Base-by-base conservation (phyloP, 2,888 invertebrate species). In the Drosophila greeni region DNA sequence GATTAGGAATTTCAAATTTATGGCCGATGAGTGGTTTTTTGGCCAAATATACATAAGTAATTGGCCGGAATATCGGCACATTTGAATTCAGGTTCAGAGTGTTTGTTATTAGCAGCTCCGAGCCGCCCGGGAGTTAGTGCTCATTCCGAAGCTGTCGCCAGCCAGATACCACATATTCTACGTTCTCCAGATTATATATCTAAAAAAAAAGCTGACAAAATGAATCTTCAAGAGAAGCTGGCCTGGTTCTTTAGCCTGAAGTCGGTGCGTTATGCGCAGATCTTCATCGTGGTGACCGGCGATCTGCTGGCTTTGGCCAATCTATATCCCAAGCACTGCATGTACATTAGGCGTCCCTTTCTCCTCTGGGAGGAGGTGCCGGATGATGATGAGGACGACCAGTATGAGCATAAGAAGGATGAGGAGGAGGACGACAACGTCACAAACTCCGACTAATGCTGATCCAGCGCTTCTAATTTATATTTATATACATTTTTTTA, bases 311-410 rank as follows among this genome's bases (percentile, higher is more conserved):
- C 73, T 1, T 24, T 82, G 2, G 16, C 66, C 33, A 42, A 37
- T 71, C 11, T 51, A 1, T 58, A 42, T 57, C 75, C 79, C 2
- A 54, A 70, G n/a, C 79, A 78, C 31, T 76, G 65, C 12, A 20
- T 62, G 48, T 57, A 76, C 16, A 43, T 79, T 5, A 48, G 52
- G 11, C 65, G 66, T 5, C 78, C 82, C 0, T 79, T 71, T 62
- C 34, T 79, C 1, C 7, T 51, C 0, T 78, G 80, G 76, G 31
- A 49, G 3, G 26, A 24, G 11, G 11, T 11, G 49, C 18, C 26
- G 11, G 4, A 3, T 11, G 45, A 3, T 11, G 45, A 42, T 34
- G 11, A 4, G 37, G 24, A 18, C n/a, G 16, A n/a, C 24, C 11
- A 16, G 33, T 18, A 9, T 8, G 42, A 24, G 18, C n/a, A 58